A percentile compares a stretch with the other conserved stretches of the same genome.
Evolutionary conservation across 1,140 invertebrate genomes (phyloP).

Genomic region (Condylostylus longicornis): DNA sequence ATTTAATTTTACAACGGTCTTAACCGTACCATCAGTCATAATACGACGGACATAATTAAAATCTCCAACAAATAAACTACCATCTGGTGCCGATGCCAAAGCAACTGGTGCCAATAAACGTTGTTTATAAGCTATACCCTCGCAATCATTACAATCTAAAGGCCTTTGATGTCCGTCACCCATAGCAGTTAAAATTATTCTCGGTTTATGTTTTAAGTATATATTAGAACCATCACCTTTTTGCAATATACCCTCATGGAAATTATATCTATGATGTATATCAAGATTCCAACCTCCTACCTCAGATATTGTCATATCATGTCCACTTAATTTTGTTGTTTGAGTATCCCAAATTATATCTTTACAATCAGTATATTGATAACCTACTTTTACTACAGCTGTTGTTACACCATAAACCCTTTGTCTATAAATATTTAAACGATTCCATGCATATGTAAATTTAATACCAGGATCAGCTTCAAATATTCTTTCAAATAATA

Average conservation of each 20-base stretch:
- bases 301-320: constrained; percentile 91
- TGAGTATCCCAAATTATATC: constrained; percentile 91
- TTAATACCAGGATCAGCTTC: constrained; percentile 92
- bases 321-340: constrained; percentile 84
- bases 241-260: constrained; percentile 92
- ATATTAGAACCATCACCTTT: constrained; percentile 95
- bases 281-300: constrained; percentile 94
- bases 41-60: constrained; percentile 88
- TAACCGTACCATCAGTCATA: constrained; percentile 70
- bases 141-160: constrained; percentile 66
- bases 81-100: constrained; percentile 76
- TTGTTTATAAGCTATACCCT: constrained; percentile 65
- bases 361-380: constrained; percentile 85
- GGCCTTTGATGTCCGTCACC: constrained; percentile 82
- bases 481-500: constrained; percentile 80
- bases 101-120: constrained; percentile 80
- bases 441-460: constrained; percentile 92
- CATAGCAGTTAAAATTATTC: constrained; percentile 81
- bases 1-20: constrained; percentile 77
- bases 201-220: constrained; percentile 84
- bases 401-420: constrained; percentile 83
- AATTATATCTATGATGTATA: constrained; percentile 94
- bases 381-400: constrained; percentile 86
- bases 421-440: constrained; percentile 90
- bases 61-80: constrained; percentile 89